Percentiles rank a stretch among this genome's conserved stretches.
Conservation (phyloP, 1,140 invertebrate species). For the Hypothenemus hampei region DNA sequence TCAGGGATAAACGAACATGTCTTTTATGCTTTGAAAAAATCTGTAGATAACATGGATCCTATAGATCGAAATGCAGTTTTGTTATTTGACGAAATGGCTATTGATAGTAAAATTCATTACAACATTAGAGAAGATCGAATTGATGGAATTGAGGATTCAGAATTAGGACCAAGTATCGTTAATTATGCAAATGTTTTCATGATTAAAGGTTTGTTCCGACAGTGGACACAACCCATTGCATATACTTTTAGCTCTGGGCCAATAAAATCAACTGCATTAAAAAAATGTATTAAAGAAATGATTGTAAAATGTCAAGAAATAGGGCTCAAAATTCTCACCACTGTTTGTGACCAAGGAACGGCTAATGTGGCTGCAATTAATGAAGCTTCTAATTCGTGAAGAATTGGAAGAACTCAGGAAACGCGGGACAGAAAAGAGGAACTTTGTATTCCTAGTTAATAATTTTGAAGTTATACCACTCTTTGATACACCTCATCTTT, state of each 20-base stretch:
- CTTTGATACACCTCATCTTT: conserved; percentile 40
- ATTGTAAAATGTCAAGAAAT: conserved; percentile 30
- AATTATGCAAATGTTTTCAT: conserved; percentile 41
- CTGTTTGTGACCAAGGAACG: conserved; percentile 37
- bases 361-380: conserved; percentile 36
- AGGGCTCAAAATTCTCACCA: conserved; percentile 34
- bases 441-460: conserved; percentile 32
- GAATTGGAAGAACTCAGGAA: conserved; percentile 1
- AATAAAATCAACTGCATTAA: conserved; percentile 19
- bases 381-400: conserved; percentile 16
- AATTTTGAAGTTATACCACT: conserved; percentile 34
- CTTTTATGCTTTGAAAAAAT: conserved; percentile 8
- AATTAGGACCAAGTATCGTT: conserved; percentile 11
- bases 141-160: conserved; percentile 34
- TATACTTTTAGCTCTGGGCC: conserved; percentile 32
- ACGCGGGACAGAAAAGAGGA: conserved; percentile 21
- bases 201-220: conserved; percentile 33
- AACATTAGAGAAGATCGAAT: conserved; percentile 5
- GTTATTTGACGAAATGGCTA: conserved; percentile 30
- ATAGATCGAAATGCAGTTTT: conserved; percentile 15
- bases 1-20: conserved; percentile 34
- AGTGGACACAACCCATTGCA: conserved; percentile 37
- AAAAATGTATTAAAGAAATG: conserved; percentile 24
- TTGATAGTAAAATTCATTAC: conserved; percentile 11
- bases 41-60: conserved; percentile 11